Evolutionary conservation across 2,797 vertebrate species (phyloP), one percentile per base, ranked within the genome.

Genomic region (Peromyscus eremicus): DNA sequence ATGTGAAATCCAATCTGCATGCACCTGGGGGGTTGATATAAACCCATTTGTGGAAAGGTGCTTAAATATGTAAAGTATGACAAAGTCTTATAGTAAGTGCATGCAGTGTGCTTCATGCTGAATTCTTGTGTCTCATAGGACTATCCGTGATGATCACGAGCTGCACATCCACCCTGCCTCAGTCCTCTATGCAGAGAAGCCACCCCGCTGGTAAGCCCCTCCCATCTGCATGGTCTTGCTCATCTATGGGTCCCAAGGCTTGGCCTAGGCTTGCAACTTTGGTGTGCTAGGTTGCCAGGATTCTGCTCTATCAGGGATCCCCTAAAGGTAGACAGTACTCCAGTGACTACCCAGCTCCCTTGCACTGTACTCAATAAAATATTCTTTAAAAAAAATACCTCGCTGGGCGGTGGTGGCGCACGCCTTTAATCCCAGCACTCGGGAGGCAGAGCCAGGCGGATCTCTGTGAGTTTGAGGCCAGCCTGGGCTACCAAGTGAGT

Each of bases 91-190:
- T 1, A 87, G 0, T 77, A 25, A 62, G 27, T 79, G n/a, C 87
- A 91, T 92, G 73, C 60, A 46, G 29, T 40, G 43, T 81, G 14
- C 94, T 68, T 90, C 75, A 52, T 82, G 80, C 43, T 57, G 13
- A 87, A 64, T 82, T 73, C 66, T 91, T 70, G 11, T 94, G 94
- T 91, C 46, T 98, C 96, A 93, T 87, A 99, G 99, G 99, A 99
- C 99, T 55, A 99, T 99, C 98, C 99, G 99, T 88, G 99, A 99
- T 5, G 99, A 99, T 87, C 99, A 99, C 0, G 99, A 99, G 89
- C 99, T 99, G 55, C 99, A 99, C 85, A 99, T 99, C 97, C 99
- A 99, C 96, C 99, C 99, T 3, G 99, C 99, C n/a, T 99, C 99
- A 0, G 99, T 99, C 94, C 98, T 99, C 71, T 99, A 99, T 29